Base-by-base conservation (phyloP, 2,797 vertebrate genomes). In the Amphiprion clarkii region DNA sequence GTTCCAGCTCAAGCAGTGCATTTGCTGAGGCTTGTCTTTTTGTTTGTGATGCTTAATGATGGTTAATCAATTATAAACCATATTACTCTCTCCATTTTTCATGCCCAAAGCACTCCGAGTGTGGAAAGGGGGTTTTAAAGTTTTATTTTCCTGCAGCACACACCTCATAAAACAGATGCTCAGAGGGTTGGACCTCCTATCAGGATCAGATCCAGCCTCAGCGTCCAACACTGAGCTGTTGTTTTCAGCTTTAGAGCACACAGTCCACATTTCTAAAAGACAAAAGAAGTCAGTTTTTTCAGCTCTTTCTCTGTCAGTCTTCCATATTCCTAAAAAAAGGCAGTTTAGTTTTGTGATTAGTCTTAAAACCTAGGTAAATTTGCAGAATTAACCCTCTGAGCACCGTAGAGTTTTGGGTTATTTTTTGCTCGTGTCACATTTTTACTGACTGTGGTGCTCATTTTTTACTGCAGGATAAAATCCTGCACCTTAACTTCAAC, bases 11-110 rank as follows among this genome's bases (percentile, higher is more conserved):
- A 79, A 86, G 67, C 54, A 46, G 65, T 74, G 72, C 74, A 48
- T 78, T 73, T 61, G 80, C 80, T 39, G 66, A 77, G 49, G 19
- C 81, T 87, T 65, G 79, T 68, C 48, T 78, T 83, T 87, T 71
- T 83, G 74, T 93, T 89, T 92, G 84, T 88, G 83, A 88, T 87
- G 86, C 81, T 67, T 92, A 91, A 94, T 84, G 79, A 84, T 51
- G 70, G 61, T 54, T 70, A 67, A 87, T 94, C 84, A 93, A 92
- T 92, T 92, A 89, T 86, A 83, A 87, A 85, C 71, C 67, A 68
- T 84, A 78, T 91, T 79, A 73, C 77, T 77, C 69, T 62, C 76
- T 84, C 75, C 58, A 71, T 77, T 88, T 87, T 83, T 85, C 54
- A 71, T 86, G 79, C 78, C 74, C 49, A 83, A 68, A 89, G 74